Conservation (phyloP, 2,797 vertebrate genomes). For the Menidia menidia region DNA sequence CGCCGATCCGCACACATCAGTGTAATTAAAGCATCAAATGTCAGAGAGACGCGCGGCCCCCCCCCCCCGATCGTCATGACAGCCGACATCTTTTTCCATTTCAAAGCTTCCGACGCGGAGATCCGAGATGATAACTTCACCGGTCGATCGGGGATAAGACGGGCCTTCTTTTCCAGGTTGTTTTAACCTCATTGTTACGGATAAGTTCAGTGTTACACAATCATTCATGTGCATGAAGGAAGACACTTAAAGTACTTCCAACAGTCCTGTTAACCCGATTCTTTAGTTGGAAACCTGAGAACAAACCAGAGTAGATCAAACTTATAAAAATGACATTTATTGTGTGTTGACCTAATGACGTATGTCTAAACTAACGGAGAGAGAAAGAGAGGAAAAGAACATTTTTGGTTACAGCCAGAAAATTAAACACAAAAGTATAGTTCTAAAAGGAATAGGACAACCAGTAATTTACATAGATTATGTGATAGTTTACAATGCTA, state of each 20-base stretch:
- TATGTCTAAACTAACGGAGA: too few relatives aligned
- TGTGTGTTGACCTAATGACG: too few relatives aligned
- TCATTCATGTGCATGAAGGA: neutral
- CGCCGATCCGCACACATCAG: slow-evolving; percentile 13
- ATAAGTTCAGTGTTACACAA: neutral
- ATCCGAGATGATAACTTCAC: slow-evolving; percentile 33
- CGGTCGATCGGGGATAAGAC: slow-evolving; percentile 34
- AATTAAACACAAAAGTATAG: too few relatives aligned
- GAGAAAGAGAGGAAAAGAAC: too few relatives aligned
- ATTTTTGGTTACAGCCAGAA: too few relatives aligned
- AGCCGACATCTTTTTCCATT: slow-evolving; percentile 40
- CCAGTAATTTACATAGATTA: too few relatives aligned
- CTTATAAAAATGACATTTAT: too few relatives aligned
- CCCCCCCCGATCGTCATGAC: slow-evolving; percentile 45
- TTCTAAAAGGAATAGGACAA: too few relatives aligned
- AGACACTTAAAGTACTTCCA: slow-evolving; percentile 5
- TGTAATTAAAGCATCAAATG: slow-evolving; percentile 41
- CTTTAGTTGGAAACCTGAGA: too few relatives aligned
- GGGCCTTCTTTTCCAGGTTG: slow-evolving; percentile 12
- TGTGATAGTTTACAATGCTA: too few relatives aligned
- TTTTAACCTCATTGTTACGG: neutral
- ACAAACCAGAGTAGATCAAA: too few relatives aligned
- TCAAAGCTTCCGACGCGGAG: slow-evolving; percentile 27
- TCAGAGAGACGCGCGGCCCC: slow-evolving; percentile 1
- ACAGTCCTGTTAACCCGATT: neutral